Evolutionary conservation across 2,888 invertebrate genomes (phyloP).

Genomic region (Mythimna impura): DNA sequence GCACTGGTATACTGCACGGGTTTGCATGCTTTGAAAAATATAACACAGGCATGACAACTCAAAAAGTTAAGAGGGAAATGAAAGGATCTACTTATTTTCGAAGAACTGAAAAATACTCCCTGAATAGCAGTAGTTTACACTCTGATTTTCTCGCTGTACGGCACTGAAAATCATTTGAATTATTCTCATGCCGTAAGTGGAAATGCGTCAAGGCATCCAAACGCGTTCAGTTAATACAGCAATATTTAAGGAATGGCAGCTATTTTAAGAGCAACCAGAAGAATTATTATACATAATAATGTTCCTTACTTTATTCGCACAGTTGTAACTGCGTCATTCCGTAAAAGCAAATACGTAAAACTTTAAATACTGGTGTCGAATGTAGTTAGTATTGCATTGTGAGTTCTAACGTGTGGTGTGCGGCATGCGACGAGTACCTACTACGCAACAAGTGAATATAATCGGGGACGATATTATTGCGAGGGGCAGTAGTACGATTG

Average conservation of each 20-base stretch:
- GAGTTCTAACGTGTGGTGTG: conserved; percentile 84
- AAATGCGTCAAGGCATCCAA: conserved; percentile 19
- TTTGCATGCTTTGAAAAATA: conserved; percentile 36
- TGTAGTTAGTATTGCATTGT: conserved; percentile 80
- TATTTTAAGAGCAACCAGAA: conserved; percentile 51
- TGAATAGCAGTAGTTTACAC: background rate
- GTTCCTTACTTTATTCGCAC: conserved; percentile 62
- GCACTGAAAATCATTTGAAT: background rate
- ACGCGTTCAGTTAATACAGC: conserved; percentile 1
- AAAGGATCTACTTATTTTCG: background rate
- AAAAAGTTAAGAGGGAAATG: background rate
- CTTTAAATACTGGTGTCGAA: conserved; percentile 76
- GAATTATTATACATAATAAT: conserved; percentile 49
- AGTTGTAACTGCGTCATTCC: conserved; percentile 72
- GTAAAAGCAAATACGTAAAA: conserved; percentile 76
- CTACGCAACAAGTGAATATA: conserved; percentile 87
- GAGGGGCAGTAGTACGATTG: conserved; percentile 81
- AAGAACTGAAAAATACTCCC: background rate
- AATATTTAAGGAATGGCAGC: conserved; percentile 37
- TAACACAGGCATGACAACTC: background rate
- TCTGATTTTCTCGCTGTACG: background rate
- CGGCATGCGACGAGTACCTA: conserved; percentile 78
- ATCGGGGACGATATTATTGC: conserved; percentile 79
- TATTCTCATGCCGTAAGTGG: background rate
- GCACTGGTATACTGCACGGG: conserved; percentile 38